Evolutionary conservation across 2,888 invertebrate genomes (phyloP).

Genomic region (Zaprionus lineosus): DNA sequence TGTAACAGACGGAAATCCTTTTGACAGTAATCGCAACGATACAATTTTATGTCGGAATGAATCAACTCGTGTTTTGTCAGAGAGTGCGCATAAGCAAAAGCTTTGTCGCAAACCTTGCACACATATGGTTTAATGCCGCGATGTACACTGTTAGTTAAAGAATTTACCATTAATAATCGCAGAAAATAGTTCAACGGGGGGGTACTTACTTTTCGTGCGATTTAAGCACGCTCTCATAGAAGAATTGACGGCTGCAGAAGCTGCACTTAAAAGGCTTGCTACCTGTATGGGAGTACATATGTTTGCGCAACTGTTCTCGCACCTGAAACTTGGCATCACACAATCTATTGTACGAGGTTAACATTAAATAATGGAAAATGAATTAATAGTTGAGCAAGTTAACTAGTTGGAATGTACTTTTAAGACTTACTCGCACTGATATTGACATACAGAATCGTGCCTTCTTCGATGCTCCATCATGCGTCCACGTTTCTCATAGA

Average conservation of each 20-base stretch:
- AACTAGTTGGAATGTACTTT: too few species aligned
- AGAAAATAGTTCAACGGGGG: too few species aligned
- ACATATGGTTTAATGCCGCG: constrained; percentile 79
- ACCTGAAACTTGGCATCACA: constrained; percentile 77
- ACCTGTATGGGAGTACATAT: constrained; percentile 79
- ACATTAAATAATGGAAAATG: too few species aligned
- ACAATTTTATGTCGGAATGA: constrained; percentile 79
- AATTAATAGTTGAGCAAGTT: too few species aligned
- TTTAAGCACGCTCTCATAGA: constrained; percentile 79
- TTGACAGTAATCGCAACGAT: constrained; percentile 79
- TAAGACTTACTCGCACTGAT: constrained; percentile 78
- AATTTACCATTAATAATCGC: too few species aligned
- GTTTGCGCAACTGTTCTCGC: constrained; percentile 79
- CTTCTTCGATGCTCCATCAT: constrained; percentile 80
- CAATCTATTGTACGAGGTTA: too few species aligned
- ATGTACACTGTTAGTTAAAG: constrained; percentile 59
- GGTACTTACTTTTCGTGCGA: constrained; percentile 80
- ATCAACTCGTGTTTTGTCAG: constrained; percentile 80
- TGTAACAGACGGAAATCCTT: constrained; percentile 81
- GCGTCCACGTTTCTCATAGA: constrained; percentile 78
- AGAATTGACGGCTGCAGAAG: constrained; percentile 79
- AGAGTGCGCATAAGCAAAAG: constrained; percentile 79
- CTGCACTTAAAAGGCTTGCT: constrained; percentile 80
- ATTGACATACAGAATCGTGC: constrained; percentile 73
- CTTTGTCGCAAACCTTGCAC: constrained; percentile 76